Evolutionary conservation across 2,888 invertebrate species (phyloP).

Genomic region (Xestobium rufovillosum): DNA sequence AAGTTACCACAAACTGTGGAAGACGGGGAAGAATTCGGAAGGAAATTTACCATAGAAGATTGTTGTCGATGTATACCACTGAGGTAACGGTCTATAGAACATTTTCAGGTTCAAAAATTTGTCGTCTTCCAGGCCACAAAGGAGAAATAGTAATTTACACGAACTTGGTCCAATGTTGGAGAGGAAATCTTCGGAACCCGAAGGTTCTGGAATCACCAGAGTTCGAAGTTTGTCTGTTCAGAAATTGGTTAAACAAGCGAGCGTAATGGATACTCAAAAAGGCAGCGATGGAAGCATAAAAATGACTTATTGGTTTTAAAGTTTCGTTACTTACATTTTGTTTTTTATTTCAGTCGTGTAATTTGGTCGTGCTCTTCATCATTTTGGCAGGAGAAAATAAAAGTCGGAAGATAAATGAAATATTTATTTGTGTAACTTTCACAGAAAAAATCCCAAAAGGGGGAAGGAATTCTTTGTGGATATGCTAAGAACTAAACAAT

Average conservation of each 20-base stretch:
- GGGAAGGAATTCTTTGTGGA: background rate
- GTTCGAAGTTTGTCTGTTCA: slow-evolving; percentile 53
- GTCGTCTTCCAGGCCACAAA: too few relatives aligned
- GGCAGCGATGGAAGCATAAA: slow-evolving; percentile 73
- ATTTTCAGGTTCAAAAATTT: too few relatives aligned
- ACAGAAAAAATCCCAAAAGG: slow-evolving; percentile 1
- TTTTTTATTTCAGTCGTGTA: too few relatives aligned
- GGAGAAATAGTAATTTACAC: too few relatives aligned
- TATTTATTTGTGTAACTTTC: background rate
- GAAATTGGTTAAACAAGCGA: slow-evolving; percentile 67
- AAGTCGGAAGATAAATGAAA: slow-evolving; percentile 2
- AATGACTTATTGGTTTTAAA: slow-evolving; percentile 81
- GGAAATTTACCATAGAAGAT: slow-evolving; percentile 69
- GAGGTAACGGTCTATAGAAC: slow-evolving; percentile 52
- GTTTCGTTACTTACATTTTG: too few relatives aligned
- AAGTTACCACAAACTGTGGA: slow-evolving; percentile 78
- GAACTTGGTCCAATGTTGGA: too few relatives aligned
- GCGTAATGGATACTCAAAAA: slow-evolving; percentile 74
- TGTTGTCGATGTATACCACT: slow-evolving; percentile 64
- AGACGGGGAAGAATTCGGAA: slow-evolving; percentile 82
- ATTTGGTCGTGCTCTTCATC: too few relatives aligned
- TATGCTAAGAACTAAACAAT: background rate
- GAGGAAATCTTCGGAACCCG: slow-evolving; percentile 45
- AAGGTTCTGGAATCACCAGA: slow-evolving; percentile 26
- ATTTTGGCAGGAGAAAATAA: too few relatives aligned